phyloP scores from a whole-genome alignment of 2,797 vertebrate genomes.

The Phoeniculus purpureus region DNA sequence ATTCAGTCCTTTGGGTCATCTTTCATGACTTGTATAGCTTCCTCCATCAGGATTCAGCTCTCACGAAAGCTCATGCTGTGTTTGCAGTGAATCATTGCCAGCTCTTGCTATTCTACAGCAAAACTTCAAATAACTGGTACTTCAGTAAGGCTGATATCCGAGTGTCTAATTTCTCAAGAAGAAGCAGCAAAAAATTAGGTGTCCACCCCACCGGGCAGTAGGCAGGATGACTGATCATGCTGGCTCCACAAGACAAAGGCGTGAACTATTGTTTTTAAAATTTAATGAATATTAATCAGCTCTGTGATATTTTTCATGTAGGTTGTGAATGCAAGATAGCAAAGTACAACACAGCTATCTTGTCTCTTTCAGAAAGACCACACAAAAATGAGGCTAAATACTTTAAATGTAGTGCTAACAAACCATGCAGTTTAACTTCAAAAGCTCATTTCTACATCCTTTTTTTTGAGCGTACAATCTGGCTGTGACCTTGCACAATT shows the following conservation, averaged over 20 bases:
- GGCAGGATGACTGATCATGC: background rate
- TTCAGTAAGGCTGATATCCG: background rate
- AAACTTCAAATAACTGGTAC: background rate
- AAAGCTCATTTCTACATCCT: background rate
- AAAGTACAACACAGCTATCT: background rate
- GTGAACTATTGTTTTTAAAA: background rate
- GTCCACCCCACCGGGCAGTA: background rate
- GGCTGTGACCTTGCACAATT: background rate
- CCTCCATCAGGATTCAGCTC: background rate
- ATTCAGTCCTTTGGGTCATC: background rate
- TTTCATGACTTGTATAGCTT: background rate
- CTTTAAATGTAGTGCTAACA: background rate
- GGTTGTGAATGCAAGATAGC: background rate
- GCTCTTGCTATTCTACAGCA: background rate
- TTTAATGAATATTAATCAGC: background rate
- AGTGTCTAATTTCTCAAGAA: background rate
- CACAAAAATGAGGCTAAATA: fast-evolving
- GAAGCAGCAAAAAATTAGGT: background rate
- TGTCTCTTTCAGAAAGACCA: background rate
- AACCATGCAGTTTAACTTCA: background rate
- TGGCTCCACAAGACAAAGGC: background rate
- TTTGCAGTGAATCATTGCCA: background rate
- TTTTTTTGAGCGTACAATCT: background rate
- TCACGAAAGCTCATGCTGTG: background rate
- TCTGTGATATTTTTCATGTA: background rate